Evolutionary conservation across 2,888 invertebrate genomes (phyloP).

Genomic region (Sepiola atlantica): DNA sequence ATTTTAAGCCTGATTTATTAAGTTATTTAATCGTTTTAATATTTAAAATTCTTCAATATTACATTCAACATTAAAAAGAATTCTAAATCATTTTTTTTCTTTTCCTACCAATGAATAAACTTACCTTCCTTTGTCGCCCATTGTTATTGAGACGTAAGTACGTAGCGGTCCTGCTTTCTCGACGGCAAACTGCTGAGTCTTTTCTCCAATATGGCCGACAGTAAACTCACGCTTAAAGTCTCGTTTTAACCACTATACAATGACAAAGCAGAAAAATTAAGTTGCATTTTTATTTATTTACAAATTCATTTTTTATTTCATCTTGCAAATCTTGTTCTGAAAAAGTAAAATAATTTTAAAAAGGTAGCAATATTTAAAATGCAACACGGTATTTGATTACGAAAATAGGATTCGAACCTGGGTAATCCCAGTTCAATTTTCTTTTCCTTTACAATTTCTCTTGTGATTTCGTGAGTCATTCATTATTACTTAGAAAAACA

Average conservation of each 20-base stretch:
- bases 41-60: neutral
- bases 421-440: neutral
- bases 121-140: slow-evolving; percentile 43
- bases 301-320: neutral
- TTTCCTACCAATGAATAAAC: neutral
- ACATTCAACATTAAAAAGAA: neutral
- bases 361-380: neutral
- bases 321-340: neutral
- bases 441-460: neutral
- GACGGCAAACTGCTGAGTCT: slow-evolving; percentile 41
- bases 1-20: neutral
- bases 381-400: neutral
- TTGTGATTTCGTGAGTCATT: neutral
- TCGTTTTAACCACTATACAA: neutral
- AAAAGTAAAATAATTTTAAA: neutral
- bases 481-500: neutral
- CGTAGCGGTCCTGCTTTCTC: neutral
- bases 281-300: neutral
- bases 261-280: slow-evolving; percentile 1
- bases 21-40: neutral
- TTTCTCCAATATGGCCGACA: slow-evolving; percentile 24
- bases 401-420: neutral
- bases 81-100: neutral
- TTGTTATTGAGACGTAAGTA: slow-evolving; percentile 18
- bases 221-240: neutral